phyloP scores from a whole-genome alignment of 2,113 vertebrate genomes.

The Oceanites oceanicus region DNA sequence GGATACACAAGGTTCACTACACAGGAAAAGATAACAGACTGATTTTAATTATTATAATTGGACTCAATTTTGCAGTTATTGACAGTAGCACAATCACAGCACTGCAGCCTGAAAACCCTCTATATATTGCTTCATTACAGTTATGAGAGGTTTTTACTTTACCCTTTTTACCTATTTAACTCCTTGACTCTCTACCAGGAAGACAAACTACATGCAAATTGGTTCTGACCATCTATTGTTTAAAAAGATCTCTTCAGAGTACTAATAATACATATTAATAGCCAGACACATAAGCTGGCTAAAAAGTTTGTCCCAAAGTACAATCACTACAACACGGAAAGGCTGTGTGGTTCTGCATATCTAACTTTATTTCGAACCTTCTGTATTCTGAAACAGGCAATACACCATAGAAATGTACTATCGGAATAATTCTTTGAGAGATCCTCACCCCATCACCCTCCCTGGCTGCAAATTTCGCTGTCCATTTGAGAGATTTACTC shows the following conservation, averaged over 20 bases:
- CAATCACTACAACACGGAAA: background rate
- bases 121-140: background rate
- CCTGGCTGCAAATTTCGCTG: slow-evolving; percentile 83
- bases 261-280: background rate
- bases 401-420: slow-evolving; percentile 86
- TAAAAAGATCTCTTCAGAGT: background rate
- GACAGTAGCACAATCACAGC: background rate
- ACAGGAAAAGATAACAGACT: background rate
- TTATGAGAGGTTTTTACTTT: background rate
- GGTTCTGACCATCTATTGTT: background rate
- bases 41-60: background rate
- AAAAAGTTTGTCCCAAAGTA: background rate
- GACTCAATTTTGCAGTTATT: background rate
- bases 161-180: background rate
- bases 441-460: slow-evolving; percentile 76
- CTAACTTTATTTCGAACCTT: background rate
- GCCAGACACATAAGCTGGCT: background rate
- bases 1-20: background rate
- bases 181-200: background rate
- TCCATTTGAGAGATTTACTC: slow-evolving; percentile 76
- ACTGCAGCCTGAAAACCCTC: background rate
- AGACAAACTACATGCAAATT: background rate
- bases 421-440: slow-evolving; percentile 75
- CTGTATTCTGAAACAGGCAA: slow-evolving; percentile 52
- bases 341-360: background rate